Conservation (phyloP, 2,888 invertebrate genomes). For the Rhaphigaster nebulosa region DNA sequence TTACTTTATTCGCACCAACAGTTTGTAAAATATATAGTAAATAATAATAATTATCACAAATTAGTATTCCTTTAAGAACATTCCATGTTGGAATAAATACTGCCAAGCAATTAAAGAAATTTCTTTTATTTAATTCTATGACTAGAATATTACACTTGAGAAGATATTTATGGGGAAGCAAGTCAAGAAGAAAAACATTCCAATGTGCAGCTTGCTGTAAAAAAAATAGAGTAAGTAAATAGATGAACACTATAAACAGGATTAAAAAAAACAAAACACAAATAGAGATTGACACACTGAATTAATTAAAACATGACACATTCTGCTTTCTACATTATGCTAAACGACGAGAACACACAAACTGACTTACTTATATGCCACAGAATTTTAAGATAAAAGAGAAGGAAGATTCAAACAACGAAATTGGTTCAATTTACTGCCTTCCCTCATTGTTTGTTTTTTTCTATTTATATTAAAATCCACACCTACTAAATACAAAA, state of each 20-base stretch:
- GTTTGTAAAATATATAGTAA: background rate
- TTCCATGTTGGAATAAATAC: constrained; percentile 11
- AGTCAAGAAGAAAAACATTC: constrained; percentile 21
- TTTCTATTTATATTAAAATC: no score
- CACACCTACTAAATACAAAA: no score
- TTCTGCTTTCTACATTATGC: no score
- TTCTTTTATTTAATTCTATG: background rate
- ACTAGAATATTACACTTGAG: constrained; percentile 25
- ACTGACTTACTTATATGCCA: no score
- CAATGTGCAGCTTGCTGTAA: background rate
- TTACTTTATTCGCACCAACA: background rate
- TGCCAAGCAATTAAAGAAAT: background rate
- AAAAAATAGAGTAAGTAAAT: background rate
- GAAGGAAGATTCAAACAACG: no score
- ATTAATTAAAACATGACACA: background rate
- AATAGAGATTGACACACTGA: background rate
- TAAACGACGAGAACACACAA: no score
- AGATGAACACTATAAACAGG: background rate
- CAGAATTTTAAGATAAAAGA: no score
- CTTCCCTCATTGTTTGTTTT: no score
- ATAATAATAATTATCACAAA: constrained; percentile 32
- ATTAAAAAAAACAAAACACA: background rate
- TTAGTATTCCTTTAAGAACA: background rate
- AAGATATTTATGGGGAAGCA: background rate
- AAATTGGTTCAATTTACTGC: no score